Conservation (phyloP, 1,140 invertebrate species). For the Halesus radiatus region DNA sequence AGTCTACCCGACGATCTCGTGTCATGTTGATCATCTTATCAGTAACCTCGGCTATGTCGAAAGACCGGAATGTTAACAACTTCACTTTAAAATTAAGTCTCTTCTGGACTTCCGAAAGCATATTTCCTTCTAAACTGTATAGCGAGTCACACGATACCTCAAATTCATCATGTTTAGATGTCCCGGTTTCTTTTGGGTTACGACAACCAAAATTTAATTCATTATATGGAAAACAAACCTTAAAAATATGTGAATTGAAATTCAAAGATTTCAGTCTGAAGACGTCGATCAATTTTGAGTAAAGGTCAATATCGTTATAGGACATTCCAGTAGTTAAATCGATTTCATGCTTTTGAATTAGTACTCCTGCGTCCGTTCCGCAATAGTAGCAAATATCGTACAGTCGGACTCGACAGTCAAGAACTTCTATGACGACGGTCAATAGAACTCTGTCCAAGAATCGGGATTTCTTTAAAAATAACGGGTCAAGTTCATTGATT, state of each 20-base stretch:
- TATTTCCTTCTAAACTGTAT: slow-evolving; percentile 11
- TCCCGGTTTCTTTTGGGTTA: neutral
- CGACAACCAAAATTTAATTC: neutral
- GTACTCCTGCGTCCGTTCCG: neutral
- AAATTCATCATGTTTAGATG: neutral
- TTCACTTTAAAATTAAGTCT: neutral
- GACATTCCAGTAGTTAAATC: neutral
- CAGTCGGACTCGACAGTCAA: neutral
- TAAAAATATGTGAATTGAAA: neutral
- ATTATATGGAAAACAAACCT: neutral
- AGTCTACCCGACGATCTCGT: neutral
- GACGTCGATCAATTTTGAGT: neutral
- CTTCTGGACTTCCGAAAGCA: neutral
- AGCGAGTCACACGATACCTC: neutral
- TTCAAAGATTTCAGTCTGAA: neutral
- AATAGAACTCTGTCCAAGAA: neutral
- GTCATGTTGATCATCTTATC: neutral
- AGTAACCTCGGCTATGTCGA: neutral
- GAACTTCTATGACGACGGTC: neutral
- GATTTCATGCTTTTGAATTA: neutral
- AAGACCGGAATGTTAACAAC: neutral
- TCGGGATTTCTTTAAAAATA: neutral
- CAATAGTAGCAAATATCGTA: slow-evolving; percentile 10
- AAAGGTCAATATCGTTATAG: neutral
- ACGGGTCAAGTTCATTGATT: neutral